Evolutionary conservation across 1,140 invertebrate species (phyloP).

Genomic region (Megalonaias nervosa): DNA sequence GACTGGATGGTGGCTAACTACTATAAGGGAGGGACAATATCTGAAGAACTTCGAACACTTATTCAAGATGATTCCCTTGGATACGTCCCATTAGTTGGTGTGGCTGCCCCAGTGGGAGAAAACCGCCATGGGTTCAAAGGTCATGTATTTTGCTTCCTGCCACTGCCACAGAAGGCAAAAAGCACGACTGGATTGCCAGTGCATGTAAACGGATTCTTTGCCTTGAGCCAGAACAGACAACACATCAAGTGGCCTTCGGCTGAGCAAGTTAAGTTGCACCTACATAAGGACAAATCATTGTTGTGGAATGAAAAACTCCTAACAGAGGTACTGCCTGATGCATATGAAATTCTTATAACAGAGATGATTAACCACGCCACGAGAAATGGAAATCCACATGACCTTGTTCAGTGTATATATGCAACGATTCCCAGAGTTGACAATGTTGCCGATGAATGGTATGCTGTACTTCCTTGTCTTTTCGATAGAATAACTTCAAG

Average conservation of each 20-base stretch:
- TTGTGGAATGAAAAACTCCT: conserved; percentile 55
- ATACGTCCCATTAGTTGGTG: conserved; percentile 24
- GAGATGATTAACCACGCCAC: neutral
- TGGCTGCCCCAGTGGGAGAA: conserved; percentile 4
- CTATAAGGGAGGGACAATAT: conserved; percentile 7
- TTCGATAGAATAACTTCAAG: neutral
- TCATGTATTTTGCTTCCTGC: conserved; percentile 61
- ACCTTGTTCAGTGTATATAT: conserved; percentile 8
- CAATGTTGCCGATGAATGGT: conserved; percentile 12
- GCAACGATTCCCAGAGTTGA: neutral
- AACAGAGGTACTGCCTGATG: conserved; percentile 40
- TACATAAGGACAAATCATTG: conserved; percentile 39
- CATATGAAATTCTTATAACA: conserved; percentile 19
- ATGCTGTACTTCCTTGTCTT: neutral
- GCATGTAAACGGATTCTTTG: conserved; percentile 60
- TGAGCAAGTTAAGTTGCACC: conserved; percentile 18
- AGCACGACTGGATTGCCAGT: conserved; percentile 55
- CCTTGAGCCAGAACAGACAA: conserved; percentile 53
- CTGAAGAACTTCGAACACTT: conserved; percentile 12
- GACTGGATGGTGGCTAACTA: conserved; percentile 27
- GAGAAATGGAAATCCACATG: neutral
- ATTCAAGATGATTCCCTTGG: conserved; percentile 8
- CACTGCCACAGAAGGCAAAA: conserved; percentile 44
- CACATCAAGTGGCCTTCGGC: conserved; percentile 54
- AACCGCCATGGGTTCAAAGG: neutral